Conservation (phyloP, 2,113 vertebrate genomes). For the Crotalus tigris region DNA sequence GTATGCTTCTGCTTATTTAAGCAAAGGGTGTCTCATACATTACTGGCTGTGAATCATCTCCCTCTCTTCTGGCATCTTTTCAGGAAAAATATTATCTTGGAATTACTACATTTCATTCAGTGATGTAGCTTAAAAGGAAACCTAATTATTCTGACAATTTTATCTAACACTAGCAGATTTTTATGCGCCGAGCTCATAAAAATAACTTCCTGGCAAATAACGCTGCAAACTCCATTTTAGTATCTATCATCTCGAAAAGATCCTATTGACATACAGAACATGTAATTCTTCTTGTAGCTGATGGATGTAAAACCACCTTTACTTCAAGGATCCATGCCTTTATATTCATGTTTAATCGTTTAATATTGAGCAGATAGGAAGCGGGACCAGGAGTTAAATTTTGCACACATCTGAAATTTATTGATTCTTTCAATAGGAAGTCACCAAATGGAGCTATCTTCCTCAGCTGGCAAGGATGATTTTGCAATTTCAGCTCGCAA, state of each 20-base stretch:
- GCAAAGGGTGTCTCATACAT: not conserved
- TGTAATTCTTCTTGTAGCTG: constrained; percentile 37
- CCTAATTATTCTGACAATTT: constrained; percentile 65
- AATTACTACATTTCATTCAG: constrained; percentile 54
- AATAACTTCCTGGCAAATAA: constrained; percentile 55
- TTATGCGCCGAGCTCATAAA: constrained; percentile 47
- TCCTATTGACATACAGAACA: constrained; percentile 36
- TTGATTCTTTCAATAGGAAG: not conserved
- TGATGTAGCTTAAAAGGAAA: constrained; percentile 53
- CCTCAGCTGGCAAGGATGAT: not conserved
- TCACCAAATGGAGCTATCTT: not conserved
- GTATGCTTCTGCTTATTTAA: constrained; percentile 23
- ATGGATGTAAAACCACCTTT: constrained; percentile 43
- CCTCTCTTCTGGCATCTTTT: constrained; percentile 35
- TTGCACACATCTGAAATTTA: constrained; percentile 1
- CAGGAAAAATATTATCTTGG: constrained; percentile 52
- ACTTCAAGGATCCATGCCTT: constrained; percentile 24
- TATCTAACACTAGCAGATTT: constrained; percentile 65
- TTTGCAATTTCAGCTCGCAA: not conserved
- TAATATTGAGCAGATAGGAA: constrained; percentile 24
- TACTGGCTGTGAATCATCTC: constrained; percentile 41
- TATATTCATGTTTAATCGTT: not conserved
- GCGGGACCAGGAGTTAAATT: constrained; percentile 2
- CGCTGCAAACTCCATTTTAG: constrained; percentile 49
- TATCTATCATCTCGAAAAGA: constrained; percentile 47